phyloP scores from a whole-genome alignment of 2,113 vertebrate genomes.

The Nesogale talazaci region DNA sequence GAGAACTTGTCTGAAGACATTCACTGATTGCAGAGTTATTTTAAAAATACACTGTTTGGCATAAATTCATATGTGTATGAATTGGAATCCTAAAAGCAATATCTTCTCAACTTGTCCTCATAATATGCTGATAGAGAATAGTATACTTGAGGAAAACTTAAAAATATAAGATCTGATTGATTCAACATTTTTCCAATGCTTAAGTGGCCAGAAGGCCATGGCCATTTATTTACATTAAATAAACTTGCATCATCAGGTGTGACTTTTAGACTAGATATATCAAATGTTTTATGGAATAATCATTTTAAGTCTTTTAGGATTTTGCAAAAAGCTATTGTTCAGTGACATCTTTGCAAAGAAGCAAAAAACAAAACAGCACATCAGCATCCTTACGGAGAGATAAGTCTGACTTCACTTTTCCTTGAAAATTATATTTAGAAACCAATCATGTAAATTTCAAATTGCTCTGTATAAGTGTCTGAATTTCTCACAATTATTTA shows the following conservation, averaged over 20 bases:
- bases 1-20: no score
- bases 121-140: background rate
- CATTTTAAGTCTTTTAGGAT: constrained; percentile 20
- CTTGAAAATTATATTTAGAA: constrained; percentile 25
- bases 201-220: background rate
- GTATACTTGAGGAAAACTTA: background rate
- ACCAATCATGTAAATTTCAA: constrained; percentile 14
- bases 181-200: constrained; percentile 11
- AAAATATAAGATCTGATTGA: background rate
- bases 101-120: no score
- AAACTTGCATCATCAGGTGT: constrained; percentile 5
- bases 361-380: constrained; percentile 17
- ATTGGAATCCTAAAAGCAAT: no score
- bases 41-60: no score
- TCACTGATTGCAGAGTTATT: no score
- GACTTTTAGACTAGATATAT: background rate
- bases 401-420: background rate
- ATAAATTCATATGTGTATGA: no score
- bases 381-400: background rate
- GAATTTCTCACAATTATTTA: constrained; percentile 36
- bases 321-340: constrained; percentile 26
- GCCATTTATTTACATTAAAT: constrained; percentile 43
- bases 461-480: background rate
- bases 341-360: background rate
- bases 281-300: constrained; percentile 17